A percentile compares a stretch with the other conserved stretches of the same genome.
Evolutionary conservation across 2,888 invertebrate genomes (phyloP).

Genomic region (Drosophila tripunctata): DNA sequence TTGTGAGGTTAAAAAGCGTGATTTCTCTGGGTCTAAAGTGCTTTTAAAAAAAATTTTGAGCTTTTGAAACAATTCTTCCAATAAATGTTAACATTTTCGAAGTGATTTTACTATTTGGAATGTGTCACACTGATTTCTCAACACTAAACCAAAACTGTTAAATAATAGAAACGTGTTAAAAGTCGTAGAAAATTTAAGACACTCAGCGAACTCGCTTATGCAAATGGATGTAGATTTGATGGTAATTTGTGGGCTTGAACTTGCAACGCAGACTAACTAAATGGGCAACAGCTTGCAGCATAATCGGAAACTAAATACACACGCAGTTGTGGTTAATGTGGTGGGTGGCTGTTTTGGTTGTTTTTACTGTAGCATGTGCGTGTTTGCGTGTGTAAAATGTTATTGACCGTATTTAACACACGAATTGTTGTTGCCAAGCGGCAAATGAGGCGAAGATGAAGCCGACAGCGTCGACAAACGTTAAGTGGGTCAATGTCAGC

Average conservation of each 20-base stretch:
- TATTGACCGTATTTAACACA: slow-evolving; percentile 72
- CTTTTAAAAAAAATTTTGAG: too few relatives aligned
- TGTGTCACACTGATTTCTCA: not conserved
- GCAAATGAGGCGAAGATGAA: slow-evolving; percentile 57
- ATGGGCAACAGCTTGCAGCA: slow-evolving; percentile 4
- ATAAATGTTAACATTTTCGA: too few relatives aligned
- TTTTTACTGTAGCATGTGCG: not conserved
- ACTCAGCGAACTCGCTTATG: slow-evolving; percentile 48
- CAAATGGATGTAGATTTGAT: slow-evolving; percentile 36
- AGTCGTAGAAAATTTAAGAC: slow-evolving; percentile 20
- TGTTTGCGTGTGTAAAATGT: slow-evolving; percentile 43
- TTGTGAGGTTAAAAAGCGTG: too few relatives aligned
- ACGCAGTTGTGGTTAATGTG: slow-evolving; percentile 24
- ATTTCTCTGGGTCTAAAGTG: too few relatives aligned
- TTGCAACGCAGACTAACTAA: not conserved
- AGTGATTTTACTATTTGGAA: not conserved
- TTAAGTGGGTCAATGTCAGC: slow-evolving; percentile 81
- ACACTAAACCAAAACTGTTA: not conserved
- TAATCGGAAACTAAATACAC: slow-evolving; percentile 44
- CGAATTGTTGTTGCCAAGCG: slow-evolving; percentile 49
- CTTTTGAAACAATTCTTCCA: too few relatives aligned
- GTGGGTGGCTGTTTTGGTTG: slow-evolving; percentile 20
- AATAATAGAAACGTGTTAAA: slow-evolving; percentile 19
- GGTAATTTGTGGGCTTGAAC: slow-evolving; percentile 5
- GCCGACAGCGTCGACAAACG: slow-evolving; percentile 52